These are phyloP conservation scores for Babyrousa celebensis DNA, from an alignment of 2,797 vertebrate species.

Conservation along the genomic window DNA sequence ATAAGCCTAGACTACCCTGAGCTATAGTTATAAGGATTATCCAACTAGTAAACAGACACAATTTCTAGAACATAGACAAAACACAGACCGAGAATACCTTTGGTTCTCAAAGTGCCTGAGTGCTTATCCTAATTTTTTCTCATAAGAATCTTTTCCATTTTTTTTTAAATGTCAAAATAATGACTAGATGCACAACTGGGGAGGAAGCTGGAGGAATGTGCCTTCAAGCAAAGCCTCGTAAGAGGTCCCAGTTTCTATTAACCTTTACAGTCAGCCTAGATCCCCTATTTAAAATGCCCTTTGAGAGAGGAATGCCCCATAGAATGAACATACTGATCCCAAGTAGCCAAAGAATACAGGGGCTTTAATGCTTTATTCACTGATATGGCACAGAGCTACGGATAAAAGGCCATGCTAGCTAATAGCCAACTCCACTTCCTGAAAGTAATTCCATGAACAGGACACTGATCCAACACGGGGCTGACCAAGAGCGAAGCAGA, in stretches of 20 bases:
- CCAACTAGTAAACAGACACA: not conserved
- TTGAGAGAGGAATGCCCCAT: not conserved
- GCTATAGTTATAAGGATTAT: not conserved
- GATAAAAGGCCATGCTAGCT: not conserved
- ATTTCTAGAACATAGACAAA: not conserved
- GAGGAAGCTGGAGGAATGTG: not conserved
- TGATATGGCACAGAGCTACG: not conserved
- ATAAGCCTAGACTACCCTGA: not conserved
- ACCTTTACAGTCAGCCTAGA: not conserved
- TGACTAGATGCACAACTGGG: not conserved
- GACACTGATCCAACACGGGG: not conserved
- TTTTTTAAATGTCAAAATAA: not conserved
- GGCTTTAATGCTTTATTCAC: not conserved
- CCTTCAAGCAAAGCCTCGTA: not conserved
- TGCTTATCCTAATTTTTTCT: not conserved
- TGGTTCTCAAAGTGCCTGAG: not conserved
- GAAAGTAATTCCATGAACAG: not conserved
- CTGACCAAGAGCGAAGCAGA: not conserved
- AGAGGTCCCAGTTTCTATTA: not conserved
- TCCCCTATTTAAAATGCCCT: not conserved
- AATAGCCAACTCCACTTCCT: not conserved
- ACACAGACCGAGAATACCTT: not conserved
- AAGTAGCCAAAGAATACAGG: not conserved
- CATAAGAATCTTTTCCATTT: not conserved
- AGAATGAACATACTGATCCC: not conserved